Evolutionary conservation across 1,140 invertebrate genomes (phyloP), one percentile per base, ranked within the genome.

Genomic region (Zaprionus ghesquierei): DNA sequence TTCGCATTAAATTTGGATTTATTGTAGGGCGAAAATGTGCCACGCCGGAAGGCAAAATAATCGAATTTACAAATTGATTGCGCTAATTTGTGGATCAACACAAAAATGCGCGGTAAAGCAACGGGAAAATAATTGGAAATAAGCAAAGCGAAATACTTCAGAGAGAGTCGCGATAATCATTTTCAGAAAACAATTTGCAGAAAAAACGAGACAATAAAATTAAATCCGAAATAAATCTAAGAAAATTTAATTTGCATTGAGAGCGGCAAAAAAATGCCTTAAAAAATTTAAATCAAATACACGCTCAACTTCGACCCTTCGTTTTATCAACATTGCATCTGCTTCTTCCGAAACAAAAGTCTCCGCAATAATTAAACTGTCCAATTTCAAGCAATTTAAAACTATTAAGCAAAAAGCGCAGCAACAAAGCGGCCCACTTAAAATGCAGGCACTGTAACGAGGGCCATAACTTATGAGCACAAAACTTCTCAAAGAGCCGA

Each of bases 1-100:
- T 20, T 2, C 35, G 31, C 64, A 73, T 69, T 69, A 69, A 69
- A 73, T 50, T 61, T 59, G 38, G 54, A 73, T 69, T 73, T 65
- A 73, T 73, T 69, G 61, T 15, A 44, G 9, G 56, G 35, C 23
- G 15, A 41, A 61, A 63, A 41, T 41, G 35, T 15, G 35, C 1
- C 49, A 8, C 22, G 2, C 35, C 9, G 35, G n/a, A 41, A 15
- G 35, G 49, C 51, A 62, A n/a, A 25, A 56, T 8, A 56, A 49
- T 33, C 35, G 69, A 60, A 73, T 73, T 62, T 56, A 55, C 65
- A 73, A 69, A 73, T 61, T 73, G 64, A 73, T 73, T 73, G 56
- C 20, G 70, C 56, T 69, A 73, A 69, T 73, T 69, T 72, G 69
- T 29, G 69, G 64, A 55, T 18, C 33, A 27, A 46, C 51, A 46